Evolutionary conservation across 2,888 invertebrate species (phyloP).

Genomic region (Alloplasta piceator): DNA sequence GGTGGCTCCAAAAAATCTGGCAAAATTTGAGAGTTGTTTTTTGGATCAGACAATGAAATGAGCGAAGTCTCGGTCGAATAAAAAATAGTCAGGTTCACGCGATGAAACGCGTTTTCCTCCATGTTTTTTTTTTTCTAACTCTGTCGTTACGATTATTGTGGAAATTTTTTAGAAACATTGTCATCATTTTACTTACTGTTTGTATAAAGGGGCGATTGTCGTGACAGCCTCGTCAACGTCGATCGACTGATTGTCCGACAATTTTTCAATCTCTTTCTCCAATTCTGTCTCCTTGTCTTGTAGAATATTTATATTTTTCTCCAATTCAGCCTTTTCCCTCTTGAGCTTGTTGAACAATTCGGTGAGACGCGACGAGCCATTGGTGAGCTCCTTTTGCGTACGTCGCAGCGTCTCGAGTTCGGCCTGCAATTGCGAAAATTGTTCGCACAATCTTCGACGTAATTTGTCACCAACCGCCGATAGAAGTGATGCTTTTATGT

Average conservation of each 20-base stretch:
- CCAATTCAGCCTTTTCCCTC: conserved; percentile 92
- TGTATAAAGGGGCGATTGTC: conserved; percentile 97
- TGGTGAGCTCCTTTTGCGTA: conserved; percentile 93
- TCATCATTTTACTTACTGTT: conserved; percentile 89
- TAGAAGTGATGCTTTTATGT: conserved; percentile 95
- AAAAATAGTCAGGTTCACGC: too few relatives aligned
- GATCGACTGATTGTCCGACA: conserved; percentile 91
- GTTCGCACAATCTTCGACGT: conserved; percentile 93
- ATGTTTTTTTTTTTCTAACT: too few relatives aligned
- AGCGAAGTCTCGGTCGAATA: too few relatives aligned
- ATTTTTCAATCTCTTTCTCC: conserved; percentile 90
- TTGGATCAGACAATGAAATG: too few relatives aligned
- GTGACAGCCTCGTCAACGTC: conserved; percentile 98
- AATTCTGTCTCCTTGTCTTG: conserved; percentile 95
- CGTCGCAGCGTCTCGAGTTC: conserved; percentile 94
- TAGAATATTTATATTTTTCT: conserved; percentile 92
- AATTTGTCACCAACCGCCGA: conserved; percentile 98
- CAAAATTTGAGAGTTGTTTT: too few relatives aligned
- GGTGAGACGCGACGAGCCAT: conserved; percentile 93
- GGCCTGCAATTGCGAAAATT: conserved; percentile 95
- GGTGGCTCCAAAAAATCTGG: too few relatives aligned
- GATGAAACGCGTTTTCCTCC: too few relatives aligned
- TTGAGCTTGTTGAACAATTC: conserved; percentile 90
- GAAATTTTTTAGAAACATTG: conserved; percentile 30
- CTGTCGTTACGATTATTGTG: too few relatives aligned